phyloP scores from a whole-genome alignment of 2,888 invertebrate genomes.

The Chrysomela aeneicollis region DNA sequence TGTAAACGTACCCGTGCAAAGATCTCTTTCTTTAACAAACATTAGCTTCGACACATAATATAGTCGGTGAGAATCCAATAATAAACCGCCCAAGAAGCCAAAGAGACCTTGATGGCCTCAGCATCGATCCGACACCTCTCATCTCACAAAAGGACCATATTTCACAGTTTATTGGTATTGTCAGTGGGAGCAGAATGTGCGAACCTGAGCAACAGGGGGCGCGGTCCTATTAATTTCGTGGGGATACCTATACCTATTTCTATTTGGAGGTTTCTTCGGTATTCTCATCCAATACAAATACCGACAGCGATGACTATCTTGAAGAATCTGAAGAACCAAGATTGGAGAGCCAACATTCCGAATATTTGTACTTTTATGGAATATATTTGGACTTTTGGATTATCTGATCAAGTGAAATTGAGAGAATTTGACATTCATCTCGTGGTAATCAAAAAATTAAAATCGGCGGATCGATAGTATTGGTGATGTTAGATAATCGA shows the following conservation, averaged over 20 bases:
- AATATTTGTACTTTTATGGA: background rate
- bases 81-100: slow-evolving; percentile 46
- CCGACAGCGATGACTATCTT: background rate
- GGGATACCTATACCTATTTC: background rate
- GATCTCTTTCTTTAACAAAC: slow-evolving; percentile 19
- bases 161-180: slow-evolving; percentile 53
- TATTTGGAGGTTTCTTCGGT: background rate
- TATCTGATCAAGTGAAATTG: no score
- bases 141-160: slow-evolving; percentile 50
- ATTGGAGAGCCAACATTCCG: background rate
- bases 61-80: slow-evolving; percentile 22
- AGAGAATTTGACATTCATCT: no score
- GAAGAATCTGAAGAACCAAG: background rate
- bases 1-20: slow-evolving; percentile 30
- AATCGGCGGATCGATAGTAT: no score
- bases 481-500: no score
- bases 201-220: slow-evolving; percentile 35
- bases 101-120: slow-evolving; percentile 39
- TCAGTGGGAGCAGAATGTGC: slow-evolving; percentile 49
- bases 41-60: slow-evolving; percentile 23
- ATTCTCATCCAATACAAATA: background rate
- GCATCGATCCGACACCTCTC: slow-evolving; percentile 40
- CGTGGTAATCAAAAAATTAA: background rate
- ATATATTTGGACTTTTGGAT: no score
- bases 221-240: slow-evolving; percentile 3